phyloP scores from a whole-genome alignment of 2,113 vertebrate genomes.

The Capricornis sumatraensis region DNA sequence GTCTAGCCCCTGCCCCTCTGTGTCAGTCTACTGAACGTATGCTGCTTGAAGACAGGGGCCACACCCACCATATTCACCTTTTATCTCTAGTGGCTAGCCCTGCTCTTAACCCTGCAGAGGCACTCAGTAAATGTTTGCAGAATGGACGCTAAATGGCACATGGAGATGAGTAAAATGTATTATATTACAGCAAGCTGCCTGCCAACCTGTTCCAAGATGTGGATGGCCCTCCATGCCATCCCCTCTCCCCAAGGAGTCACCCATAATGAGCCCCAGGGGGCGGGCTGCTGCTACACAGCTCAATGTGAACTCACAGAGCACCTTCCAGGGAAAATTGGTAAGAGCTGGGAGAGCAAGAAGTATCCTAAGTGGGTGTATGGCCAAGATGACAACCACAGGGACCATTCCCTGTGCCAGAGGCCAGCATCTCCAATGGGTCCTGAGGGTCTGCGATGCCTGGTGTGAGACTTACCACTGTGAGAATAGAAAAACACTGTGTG shows the following conservation, averaged over 20 bases:
- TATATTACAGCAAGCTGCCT: neutral
- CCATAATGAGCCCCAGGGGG: neutral
- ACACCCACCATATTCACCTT: neutral
- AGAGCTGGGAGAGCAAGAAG: neutral
- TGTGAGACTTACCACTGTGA: neutral
- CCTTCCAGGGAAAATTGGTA: neutral
- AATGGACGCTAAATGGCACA: neutral
- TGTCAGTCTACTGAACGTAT: neutral
- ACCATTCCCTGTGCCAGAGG: neutral
- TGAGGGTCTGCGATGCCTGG: accelerated
- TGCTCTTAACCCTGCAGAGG: neutral
- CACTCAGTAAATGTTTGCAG: neutral
- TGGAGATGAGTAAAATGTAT: neutral
- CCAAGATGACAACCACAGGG: neutral
- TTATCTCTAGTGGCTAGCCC: neutral
- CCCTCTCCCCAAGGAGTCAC: neutral
- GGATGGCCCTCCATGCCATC: neutral
- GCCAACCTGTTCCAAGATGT: neutral
- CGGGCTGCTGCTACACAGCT: neutral
- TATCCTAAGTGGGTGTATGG: neutral
- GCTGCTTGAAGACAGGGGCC: neutral
- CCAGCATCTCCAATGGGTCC: neutral
- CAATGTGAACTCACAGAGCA: neutral
- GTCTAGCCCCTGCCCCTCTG: neutral
- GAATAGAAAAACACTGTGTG: neutral